Conservation (phyloP, 1,140 invertebrate species). For the Lucilia sericata region DNA sequence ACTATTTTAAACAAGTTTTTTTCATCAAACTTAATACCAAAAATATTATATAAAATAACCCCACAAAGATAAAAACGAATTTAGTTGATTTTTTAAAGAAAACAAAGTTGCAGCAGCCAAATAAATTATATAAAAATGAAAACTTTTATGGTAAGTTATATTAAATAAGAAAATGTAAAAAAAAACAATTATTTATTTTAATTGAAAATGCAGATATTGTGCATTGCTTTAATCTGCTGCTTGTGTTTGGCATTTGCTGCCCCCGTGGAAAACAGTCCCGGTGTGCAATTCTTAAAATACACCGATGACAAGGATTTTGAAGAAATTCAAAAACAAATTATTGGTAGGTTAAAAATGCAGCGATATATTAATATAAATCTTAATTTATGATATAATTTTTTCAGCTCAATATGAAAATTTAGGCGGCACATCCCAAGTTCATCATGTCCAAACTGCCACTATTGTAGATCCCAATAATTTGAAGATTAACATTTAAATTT, state of each 20-base stretch:
- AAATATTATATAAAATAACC: slow-evolving; percentile 25
- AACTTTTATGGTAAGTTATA: slow-evolving; percentile 36
- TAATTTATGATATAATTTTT: slow-evolving; percentile 14
- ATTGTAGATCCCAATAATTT: slow-evolving; percentile 53
- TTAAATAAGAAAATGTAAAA: background rate
- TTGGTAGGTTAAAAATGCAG: slow-evolving; percentile 46
- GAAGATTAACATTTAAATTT: slow-evolving; percentile 53
- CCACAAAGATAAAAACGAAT: background rate
- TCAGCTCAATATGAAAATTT: slow-evolving; percentile 57
- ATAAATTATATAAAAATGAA: slow-evolving; percentile 38
- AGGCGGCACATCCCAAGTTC: slow-evolving; percentile 54
- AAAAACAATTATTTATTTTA: slow-evolving; percentile 2
- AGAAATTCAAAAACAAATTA: slow-evolving; percentile 55
- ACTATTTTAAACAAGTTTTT: background rate
- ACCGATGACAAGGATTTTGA: slow-evolving; percentile 58
- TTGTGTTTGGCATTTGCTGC: slow-evolving; percentile 21
- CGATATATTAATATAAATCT: too few species aligned
- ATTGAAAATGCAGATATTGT: background rate
- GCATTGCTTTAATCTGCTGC: background rate
- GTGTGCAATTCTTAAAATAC: slow-evolving; percentile 54
- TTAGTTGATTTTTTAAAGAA: background rate
- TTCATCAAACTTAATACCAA: background rate
- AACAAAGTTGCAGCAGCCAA: background rate
- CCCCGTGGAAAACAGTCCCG: slow-evolving; percentile 48
- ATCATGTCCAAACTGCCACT: slow-evolving; percentile 51